These are phyloP conservation scores for Leucoptera coffeella DNA, from an alignment of 2,888 invertebrate genomes.

Conservation along the genomic window DNA sequence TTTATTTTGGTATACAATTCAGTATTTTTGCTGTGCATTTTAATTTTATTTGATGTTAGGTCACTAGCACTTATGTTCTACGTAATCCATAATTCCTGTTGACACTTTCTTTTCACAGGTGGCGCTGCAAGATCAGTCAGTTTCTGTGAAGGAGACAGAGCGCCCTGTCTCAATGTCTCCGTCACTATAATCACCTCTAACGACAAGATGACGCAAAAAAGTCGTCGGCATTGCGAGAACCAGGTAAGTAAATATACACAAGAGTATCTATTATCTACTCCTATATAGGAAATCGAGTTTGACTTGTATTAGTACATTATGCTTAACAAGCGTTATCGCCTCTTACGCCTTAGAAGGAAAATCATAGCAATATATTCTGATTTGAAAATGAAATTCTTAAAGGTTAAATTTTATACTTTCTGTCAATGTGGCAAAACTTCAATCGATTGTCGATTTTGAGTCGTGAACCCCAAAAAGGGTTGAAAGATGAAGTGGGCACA, in stretches of 20 bases:
- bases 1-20: no score
- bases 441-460: no score
- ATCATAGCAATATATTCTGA: no score
- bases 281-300: neutral
- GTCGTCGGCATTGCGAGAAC: conserved; percentile 61
- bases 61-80: no score
- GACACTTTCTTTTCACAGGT: neutral
- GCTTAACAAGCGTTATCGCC: no score
- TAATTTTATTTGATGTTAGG: no score
- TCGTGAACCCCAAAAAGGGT: neutral
- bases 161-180: conserved; percentile 43
- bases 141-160: conserved; percentile 27
- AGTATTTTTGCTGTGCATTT: no score
- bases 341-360: no score
- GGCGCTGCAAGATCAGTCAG: conserved; percentile 1
- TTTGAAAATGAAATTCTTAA: neutral
- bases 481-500: neutral
- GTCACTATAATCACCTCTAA: conserved; percentile 59
- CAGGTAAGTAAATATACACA: conserved; percentile 44
- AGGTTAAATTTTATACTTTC: neutral
- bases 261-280: no score
- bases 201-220: conserved; percentile 60
- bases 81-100: no score
- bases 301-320: conserved; percentile 4
- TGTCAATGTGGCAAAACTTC: neutral